phyloP scores from a whole-genome alignment of 2,888 invertebrate genomes.

The Pterostichus madidus region DNA sequence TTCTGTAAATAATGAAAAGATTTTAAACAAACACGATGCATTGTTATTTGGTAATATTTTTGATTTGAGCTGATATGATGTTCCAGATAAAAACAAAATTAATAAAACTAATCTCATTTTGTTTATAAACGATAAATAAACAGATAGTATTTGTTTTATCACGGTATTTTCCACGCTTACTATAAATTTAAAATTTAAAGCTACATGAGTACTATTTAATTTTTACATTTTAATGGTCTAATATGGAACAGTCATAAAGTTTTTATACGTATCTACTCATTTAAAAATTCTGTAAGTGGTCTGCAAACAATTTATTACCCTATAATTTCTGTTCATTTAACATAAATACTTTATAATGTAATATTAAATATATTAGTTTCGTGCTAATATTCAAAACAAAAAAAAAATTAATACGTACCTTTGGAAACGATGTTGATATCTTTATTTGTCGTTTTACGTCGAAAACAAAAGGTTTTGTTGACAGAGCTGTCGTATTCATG shows the following conservation, averaged over 20 bases:
- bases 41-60: neutral
- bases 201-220: too few relatives aligned
- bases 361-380: neutral
- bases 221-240: too few relatives aligned
- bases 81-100: neutral
- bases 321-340: neutral
- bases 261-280: neutral
- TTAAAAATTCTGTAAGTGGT: neutral
- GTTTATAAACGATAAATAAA: neutral
- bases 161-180: neutral
- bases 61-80: neutral
- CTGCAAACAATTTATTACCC: neutral
- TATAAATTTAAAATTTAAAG: neutral
- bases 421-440: neutral
- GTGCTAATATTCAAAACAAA: neutral
- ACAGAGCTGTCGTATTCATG: too few relatives aligned
- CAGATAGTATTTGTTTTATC: neutral
- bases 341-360: slow-evolving; percentile 9
- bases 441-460: neutral
- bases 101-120: neutral
- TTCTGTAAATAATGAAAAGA: slow-evolving; percentile 27
- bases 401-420: neutral
- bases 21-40: neutral
- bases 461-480: too few relatives aligned
- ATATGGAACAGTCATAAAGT: neutral